phyloP scores from a whole-genome alignment of 1,140 invertebrate genomes.

The Dendroctonus valens region DNA sequence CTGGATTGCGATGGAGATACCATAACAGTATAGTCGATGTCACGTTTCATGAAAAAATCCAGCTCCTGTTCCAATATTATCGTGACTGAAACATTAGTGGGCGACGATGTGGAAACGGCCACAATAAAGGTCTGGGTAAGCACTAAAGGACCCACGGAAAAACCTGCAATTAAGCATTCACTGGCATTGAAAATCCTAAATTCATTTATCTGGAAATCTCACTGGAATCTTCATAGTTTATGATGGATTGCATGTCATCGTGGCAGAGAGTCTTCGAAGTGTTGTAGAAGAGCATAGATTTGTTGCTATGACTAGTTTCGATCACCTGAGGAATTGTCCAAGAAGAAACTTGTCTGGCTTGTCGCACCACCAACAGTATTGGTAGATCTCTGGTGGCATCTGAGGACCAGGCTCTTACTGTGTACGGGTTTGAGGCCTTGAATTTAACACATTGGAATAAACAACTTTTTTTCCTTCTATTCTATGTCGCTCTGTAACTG shows the following conservation, averaged over 20 bases:
- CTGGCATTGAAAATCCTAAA: conserved; percentile 6
- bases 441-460: neutral
- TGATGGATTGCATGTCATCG: conserved; percentile 48
- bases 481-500: neutral
- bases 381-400: conserved; percentile 31
- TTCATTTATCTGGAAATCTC: conserved; percentile 1
- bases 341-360: conserved; percentile 57
- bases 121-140: conserved; percentile 54
- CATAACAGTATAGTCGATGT: conserved; percentile 46
- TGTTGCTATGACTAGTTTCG: conserved; percentile 49
- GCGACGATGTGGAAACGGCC: conserved; percentile 61
- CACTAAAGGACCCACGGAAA: conserved; percentile 18
- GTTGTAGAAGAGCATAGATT: conserved; percentile 55
- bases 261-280: conserved; percentile 68
- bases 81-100: conserved; percentile 52
- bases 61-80: conserved; percentile 56
- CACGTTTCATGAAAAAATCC: conserved; percentile 59
- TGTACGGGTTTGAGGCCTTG: conserved; percentile 40
- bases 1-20: conserved; percentile 55
- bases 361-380: conserved; percentile 44
- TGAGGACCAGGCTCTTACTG: conserved; percentile 36
- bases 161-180: conserved; percentile 28
- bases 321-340: conserved; percentile 67
- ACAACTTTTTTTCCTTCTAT: neutral
- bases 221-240: conserved; percentile 15